These are phyloP conservation scores for Aulostomus chinensis DNA, from an alignment of 2,797 vertebrate genomes.

Conservation along the genomic window DNA sequence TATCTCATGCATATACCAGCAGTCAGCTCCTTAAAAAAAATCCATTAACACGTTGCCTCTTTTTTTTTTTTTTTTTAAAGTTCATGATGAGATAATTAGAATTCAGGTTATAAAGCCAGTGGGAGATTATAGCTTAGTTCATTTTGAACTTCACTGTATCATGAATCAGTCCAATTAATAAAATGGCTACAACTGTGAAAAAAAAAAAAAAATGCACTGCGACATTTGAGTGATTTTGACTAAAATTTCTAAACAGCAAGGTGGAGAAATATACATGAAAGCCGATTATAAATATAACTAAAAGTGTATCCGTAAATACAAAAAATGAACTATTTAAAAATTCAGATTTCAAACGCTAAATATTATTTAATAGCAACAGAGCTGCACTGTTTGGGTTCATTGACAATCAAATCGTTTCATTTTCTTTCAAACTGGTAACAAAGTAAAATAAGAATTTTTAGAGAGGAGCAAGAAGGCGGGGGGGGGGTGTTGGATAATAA, in stretches of 20 bases:
- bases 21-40: no score
- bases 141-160: conserved; percentile 73
- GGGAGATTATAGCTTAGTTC: conserved; percentile 70
- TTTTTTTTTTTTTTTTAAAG: conserved; percentile 56
- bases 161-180: conserved; percentile 74
- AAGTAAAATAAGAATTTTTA: conserved; percentile 61
- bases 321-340: no score
- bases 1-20: conserved; percentile 9
- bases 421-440: conserved; percentile 48
- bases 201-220: conserved; percentile 23
- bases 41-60: conserved; percentile 60
- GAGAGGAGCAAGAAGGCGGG: conserved; percentile 23
- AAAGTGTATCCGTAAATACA: no score
- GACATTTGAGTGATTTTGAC: no score
- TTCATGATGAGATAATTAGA: conserved; percentile 78
- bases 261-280: no score
- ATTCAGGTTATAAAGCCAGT: conserved; percentile 72
- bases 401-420: no score
- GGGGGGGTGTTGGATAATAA: conserved; percentile 47
- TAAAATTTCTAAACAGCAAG: no score
- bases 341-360: no score
- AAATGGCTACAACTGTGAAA: conserved; percentile 66
- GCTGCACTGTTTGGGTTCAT: no score
- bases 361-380: no score
- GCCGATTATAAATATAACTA: no score